Evolutionary conservation across 1,140 invertebrate species (phyloP).

Genomic region (Leptopilina boulardi): DNA sequence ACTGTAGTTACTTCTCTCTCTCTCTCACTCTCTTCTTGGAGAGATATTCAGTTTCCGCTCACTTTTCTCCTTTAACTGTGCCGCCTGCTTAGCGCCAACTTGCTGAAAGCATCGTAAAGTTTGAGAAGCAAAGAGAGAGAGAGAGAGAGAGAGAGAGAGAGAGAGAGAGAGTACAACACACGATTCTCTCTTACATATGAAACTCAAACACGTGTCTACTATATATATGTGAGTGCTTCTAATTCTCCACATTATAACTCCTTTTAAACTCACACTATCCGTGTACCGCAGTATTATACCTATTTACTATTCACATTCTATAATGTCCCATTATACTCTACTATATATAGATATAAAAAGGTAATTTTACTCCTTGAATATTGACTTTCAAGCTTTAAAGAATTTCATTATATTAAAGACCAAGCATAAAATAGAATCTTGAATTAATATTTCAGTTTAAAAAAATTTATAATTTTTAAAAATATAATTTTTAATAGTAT

Average conservation of each 20-base stretch:
- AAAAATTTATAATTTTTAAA: too few species aligned
- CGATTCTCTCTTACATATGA: conserved; percentile 33
- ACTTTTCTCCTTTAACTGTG: conserved; percentile 49
- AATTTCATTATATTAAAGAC: too few species aligned
- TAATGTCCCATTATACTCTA: neutral
- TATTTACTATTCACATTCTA: conserved; percentile 7
- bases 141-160: too few species aligned
- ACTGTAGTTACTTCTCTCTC: neutral
- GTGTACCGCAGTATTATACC: neutral
- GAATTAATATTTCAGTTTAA: too few species aligned
- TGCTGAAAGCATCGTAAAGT: conserved; percentile 64
- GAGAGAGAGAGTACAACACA: conserved; percentile 18
- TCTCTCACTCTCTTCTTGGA: conserved; percentile 45
- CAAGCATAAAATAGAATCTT: too few species aligned
- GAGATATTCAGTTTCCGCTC: conserved; percentile 51
- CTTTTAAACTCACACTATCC: conserved; percentile 18
- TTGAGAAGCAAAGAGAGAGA: conserved; percentile 46
- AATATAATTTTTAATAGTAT: too few species aligned
- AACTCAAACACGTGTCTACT: conserved; percentile 32
- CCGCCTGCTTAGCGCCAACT: conserved; percentile 60
- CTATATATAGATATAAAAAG: too few species aligned
- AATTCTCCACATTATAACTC: conserved; percentile 30
- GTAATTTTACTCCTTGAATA: too few species aligned
- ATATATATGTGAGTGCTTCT: conserved; percentile 25
- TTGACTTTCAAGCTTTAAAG: neutral